These are phyloP conservation scores for Trichopria drosophilae DNA, from an alignment of 2,888 invertebrate species.

Conservation along the genomic window DNA sequence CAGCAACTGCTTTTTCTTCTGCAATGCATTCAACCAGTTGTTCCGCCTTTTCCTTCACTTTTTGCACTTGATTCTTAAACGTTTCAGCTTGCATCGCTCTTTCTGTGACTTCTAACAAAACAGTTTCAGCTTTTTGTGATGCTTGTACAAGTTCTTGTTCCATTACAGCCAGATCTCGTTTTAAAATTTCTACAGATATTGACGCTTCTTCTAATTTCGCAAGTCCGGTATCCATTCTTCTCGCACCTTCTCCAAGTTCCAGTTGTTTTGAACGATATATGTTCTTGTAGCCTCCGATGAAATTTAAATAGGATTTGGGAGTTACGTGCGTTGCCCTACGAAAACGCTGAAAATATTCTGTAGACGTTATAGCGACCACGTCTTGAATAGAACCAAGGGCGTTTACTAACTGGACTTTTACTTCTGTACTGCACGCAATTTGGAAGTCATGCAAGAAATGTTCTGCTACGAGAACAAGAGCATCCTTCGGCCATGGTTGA, in stretches of 20 bases:
- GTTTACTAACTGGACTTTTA: constrained; percentile 84
- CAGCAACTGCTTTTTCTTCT: constrained; percentile 87
- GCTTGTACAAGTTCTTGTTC: constrained; percentile 91
- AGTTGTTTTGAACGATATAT: constrained; percentile 88
- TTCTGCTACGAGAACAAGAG: constrained; percentile 86
- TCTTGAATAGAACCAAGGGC: constrained; percentile 94
- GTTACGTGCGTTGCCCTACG: constrained; percentile 94
- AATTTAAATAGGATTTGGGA: constrained; percentile 94
- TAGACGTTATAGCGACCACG: constrained; percentile 81
- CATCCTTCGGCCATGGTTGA: constrained; percentile 96
- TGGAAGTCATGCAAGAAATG: constrained; percentile 88
- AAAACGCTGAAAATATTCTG: constrained; percentile 87
- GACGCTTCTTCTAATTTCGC: constrained; percentile 95
- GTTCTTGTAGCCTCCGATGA: constrained; percentile 92
- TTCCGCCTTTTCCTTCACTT: constrained; percentile 95
- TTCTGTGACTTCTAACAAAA: constrained; percentile 86
- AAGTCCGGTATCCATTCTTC: constrained; percentile 92
- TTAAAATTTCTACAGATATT: constrained; percentile 86
- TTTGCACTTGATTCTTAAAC: constrained; percentile 93
- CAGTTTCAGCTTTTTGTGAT: constrained; percentile 87
- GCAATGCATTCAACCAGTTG: constrained; percentile 83
- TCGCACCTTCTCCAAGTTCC: constrained; percentile 86
- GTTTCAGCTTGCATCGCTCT: constrained; percentile 94
- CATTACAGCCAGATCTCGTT: constrained; percentile 90
- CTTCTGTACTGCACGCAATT: constrained; percentile 81